Conservation (phyloP, 1,140 invertebrate species). For the Temnothorax longispinosus region DNA sequence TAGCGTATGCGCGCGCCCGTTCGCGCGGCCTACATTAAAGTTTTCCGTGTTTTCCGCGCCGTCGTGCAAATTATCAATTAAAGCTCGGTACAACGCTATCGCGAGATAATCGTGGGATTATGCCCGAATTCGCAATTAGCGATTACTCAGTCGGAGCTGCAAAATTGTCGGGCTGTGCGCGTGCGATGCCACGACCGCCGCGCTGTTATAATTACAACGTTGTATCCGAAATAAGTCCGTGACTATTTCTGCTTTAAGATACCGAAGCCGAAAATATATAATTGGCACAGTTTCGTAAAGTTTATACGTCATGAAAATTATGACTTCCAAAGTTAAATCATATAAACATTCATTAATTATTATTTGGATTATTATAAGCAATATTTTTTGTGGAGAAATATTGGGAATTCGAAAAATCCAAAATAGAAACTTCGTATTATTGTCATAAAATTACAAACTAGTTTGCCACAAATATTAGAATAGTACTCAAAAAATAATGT, state of each 20-base stretch:
- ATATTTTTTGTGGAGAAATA: not conserved
- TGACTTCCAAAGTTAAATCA: not conserved
- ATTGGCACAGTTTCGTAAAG: constrained; percentile 39
- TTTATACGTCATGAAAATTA: constrained; percentile 30
- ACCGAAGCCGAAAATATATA: constrained; percentile 35
- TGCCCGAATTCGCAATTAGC: constrained; percentile 57
- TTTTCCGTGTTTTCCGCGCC: constrained; percentile 41
- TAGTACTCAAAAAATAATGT: not conserved
- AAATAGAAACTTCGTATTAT: not conserved
- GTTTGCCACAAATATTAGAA: not conserved
- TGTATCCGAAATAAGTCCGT: constrained; percentile 32
- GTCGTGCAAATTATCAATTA: constrained; percentile 48
- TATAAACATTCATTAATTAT: constrained; percentile 18
- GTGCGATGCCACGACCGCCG: constrained; percentile 28
- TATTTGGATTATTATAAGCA: not conserved
- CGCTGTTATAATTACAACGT: constrained; percentile 51
- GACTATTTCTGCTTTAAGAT: constrained; percentile 46
- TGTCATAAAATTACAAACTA: not conserved
- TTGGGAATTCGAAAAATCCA: not conserved
- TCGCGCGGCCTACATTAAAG: not conserved
- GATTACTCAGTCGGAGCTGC: constrained; percentile 7
- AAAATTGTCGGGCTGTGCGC: constrained; percentile 24
- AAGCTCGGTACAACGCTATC: constrained; percentile 40
- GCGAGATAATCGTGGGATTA: constrained; percentile 49
- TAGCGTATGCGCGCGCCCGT: constrained; percentile 30